These are phyloP conservation scores for Synanthedon formicaeformis DNA, from an alignment of 2,888 invertebrate genomes.

Conservation along the genomic window DNA sequence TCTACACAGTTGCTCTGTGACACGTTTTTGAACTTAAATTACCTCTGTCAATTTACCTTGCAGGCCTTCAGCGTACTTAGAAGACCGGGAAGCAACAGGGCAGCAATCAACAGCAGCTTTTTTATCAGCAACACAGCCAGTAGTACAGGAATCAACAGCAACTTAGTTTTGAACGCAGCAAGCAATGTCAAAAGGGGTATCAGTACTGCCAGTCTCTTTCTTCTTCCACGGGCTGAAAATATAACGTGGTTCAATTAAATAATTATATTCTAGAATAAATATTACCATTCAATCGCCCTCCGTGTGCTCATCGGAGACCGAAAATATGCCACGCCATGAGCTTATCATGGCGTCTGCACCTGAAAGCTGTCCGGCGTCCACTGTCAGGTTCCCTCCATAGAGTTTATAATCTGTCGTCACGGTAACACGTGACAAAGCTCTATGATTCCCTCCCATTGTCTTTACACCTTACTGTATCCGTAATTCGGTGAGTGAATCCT, in stretches of 20 bases:
- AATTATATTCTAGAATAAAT: not conserved
- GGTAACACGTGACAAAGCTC: no score
- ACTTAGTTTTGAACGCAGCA: slow-evolving; percentile 67
- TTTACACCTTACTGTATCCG: no score
- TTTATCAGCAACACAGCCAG: slow-evolving; percentile 75
- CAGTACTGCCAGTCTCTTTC: slow-evolving; percentile 63
- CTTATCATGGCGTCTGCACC: no score
- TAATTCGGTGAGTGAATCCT: no score
- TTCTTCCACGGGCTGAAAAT: slow-evolving; percentile 60
- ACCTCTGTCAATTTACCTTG: slow-evolving; percentile 38
- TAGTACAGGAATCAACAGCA: slow-evolving; percentile 72
- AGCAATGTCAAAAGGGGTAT: slow-evolving; percentile 65
- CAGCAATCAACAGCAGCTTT: slow-evolving; percentile 73
- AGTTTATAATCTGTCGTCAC: no score
- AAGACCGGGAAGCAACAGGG: slow-evolving; percentile 71
- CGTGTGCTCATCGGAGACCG: no score
- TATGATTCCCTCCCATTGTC: no score
- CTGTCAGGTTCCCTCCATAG: no score
- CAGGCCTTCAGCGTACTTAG: slow-evolving; percentile 69
- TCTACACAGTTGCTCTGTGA: no score
- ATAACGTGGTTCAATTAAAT: not conserved
- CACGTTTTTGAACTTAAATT: not conserved
- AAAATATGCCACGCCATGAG: no score
- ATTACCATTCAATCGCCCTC: no score
- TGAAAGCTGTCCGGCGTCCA: no score